A percentile compares a stretch with the other conserved stretches of the same genome.
Evolutionary conservation across 2,113 vertebrate species (phyloP).

Genomic region (Trachemys scripta): DNA sequence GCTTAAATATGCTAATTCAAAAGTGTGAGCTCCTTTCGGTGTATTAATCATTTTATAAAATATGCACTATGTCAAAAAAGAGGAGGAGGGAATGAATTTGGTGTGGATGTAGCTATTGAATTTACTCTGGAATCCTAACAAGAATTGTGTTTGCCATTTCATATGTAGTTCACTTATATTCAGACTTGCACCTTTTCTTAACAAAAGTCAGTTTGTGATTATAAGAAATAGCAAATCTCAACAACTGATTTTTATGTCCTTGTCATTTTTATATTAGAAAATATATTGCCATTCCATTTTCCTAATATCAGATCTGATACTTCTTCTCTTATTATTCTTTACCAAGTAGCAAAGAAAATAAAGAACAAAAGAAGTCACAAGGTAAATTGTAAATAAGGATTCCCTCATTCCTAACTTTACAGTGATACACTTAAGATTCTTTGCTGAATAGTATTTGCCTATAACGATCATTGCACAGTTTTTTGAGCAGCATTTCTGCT

Average conservation of each 20-base stretch:
- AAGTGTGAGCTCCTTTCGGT: conserved; percentile 37
- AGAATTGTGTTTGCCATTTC: conserved; percentile 15
- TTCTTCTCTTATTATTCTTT: neutral
- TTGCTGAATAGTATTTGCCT: neutral
- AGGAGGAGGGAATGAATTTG: neutral
- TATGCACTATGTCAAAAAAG: conserved; percentile 8
- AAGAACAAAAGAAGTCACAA: neutral
- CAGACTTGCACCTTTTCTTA: conserved; percentile 40
- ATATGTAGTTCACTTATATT: neutral
- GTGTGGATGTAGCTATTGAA: conserved; percentile 13
- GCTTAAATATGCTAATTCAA: conserved; percentile 77
- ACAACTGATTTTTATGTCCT: neutral
- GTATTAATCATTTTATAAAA: conserved; percentile 75
- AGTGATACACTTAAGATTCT: neutral
- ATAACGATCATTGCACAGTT: neutral
- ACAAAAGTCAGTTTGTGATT: neutral
- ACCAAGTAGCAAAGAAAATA: neutral
- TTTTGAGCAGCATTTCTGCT: neutral
- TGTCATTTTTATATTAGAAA: conserved; percentile 2
- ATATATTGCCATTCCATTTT: neutral
- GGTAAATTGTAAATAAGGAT: neutral
- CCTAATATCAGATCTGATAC: neutral
- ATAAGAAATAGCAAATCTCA: neutral
- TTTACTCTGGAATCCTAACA: neutral
- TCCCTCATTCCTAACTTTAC: neutral